These are phyloP conservation scores for Hydractinia echinata DNA, from an alignment of 30 jellyfish, hydroid and myxozoan genomes.

Conservation along the genomic window DNA sequence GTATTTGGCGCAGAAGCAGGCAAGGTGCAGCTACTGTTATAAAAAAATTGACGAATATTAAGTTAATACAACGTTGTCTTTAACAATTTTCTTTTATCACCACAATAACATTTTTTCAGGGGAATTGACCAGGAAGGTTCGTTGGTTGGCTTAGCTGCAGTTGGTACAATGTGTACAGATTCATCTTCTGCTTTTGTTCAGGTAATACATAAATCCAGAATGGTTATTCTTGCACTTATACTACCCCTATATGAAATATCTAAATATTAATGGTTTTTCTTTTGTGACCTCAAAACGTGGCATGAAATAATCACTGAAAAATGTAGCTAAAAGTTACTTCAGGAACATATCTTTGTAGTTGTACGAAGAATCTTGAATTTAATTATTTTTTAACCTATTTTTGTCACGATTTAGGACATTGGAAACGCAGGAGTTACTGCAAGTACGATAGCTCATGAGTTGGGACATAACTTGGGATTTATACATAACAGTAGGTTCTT, in stretches of 20 bases:
- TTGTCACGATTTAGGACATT: conserved; percentile 23
- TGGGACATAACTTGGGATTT: conserved; percentile 82
- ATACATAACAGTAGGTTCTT: conserved; percentile 43
- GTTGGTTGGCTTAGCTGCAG: conserved; percentile 77
- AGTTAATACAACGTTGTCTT: no score
- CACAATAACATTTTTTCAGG: conserved; percentile 12
- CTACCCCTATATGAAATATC: no score
- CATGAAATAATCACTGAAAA: no score
- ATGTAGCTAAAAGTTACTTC: no score
- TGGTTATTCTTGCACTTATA: not conserved
- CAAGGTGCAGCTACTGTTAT: no score
- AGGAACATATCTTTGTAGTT: no score
- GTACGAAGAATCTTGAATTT: no score
- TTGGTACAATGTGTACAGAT: conserved; percentile 66
- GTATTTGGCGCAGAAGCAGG: no score
- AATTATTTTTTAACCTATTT: not conserved
- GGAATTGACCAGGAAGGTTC: conserved; percentile 55
- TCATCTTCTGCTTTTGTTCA: conserved; percentile 51
- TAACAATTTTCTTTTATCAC: not conserved
- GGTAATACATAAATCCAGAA: conserved; percentile 31
- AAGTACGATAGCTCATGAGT: conserved; percentile 69
- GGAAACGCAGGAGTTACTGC: conserved; percentile 36
- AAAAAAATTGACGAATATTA: no score
- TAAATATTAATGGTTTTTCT: no score
- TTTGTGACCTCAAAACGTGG: no score